Evolutionary conservation across 2,888 invertebrate species (phyloP).

Genomic region (Hypomecis atomaria): DNA sequence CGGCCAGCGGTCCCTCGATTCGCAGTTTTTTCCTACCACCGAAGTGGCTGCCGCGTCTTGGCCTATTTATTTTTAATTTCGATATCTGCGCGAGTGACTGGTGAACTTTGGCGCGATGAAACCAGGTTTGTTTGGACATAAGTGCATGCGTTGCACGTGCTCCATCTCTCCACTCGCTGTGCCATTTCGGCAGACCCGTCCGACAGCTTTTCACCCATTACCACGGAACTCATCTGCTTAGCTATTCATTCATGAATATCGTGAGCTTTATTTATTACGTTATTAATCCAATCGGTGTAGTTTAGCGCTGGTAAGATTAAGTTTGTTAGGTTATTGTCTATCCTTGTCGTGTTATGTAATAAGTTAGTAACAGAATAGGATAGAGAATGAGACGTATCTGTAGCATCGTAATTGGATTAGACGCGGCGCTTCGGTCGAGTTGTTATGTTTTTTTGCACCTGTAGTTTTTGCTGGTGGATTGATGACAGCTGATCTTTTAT

Average conservation of each 20-base stretch:
- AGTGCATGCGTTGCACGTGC: constrained; percentile 33
- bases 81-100: constrained; percentile 49
- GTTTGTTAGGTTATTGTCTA: constrained; percentile 23
- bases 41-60: constrained; percentile 55
- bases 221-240: constrained; percentile 1
- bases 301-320: neutral
- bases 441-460: constrained; percentile 2
- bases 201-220: neutral
- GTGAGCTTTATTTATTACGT: neutral
- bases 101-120: constrained; percentile 59
- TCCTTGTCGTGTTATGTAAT: constrained; percentile 27
- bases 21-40: constrained; percentile 49
- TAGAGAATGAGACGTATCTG: neutral
- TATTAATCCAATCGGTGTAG: neutral
- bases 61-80: constrained; percentile 62
- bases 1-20: constrained; percentile 32
- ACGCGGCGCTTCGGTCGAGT: neutral
- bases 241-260: constrained; percentile 9
- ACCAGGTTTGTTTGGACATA: constrained; percentile 60
- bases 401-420: constrained; percentile 24
- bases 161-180: neutral
- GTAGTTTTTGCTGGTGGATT: constrained; percentile 14
- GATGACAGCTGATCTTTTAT: neutral
- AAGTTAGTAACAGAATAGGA: constrained; percentile 13
- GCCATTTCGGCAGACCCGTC: constrained; percentile 2